Percentiles rank a stretch among this genome's conserved stretches.
These are phyloP conservation scores for Sylvia atricapilla DNA, from an alignment of 2,113 vertebrate species.

Conservation along the genomic window DNA sequence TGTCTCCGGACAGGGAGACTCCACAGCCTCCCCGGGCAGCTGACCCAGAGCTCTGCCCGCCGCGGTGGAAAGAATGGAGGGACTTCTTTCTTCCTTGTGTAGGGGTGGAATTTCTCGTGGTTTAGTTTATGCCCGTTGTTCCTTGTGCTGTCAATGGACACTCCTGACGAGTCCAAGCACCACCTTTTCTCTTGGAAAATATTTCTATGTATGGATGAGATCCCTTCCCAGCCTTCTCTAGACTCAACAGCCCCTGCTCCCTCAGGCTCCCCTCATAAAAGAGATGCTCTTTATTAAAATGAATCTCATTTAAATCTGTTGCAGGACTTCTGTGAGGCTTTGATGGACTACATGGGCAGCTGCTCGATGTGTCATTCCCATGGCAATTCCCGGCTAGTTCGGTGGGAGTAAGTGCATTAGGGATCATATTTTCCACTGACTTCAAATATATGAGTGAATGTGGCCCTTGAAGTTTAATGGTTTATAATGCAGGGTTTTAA, in stretches of 20 bases:
- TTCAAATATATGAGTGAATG: background rate
- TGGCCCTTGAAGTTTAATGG: background rate
- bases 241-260: background rate
- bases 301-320: background rate
- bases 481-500: background rate
- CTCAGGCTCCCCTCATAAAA: background rate
- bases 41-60: background rate
- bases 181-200: background rate
- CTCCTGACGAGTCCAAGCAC: background rate
- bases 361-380: background rate
- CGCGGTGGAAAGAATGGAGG: background rate
- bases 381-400: rapidly evolving
- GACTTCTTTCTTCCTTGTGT: background rate
- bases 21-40: background rate
- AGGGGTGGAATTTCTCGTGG: background rate
- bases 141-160: background rate
- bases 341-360: background rate
- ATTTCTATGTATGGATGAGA: background rate
- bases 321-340: background rate
- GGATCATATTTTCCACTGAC: background rate
- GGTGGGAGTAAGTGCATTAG: background rate
- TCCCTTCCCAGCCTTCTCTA: background rate
- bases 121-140: background rate
- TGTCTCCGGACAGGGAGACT: background rate
- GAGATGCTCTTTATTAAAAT: background rate